phyloP scores from a whole-genome alignment of 1,140 invertebrate species.

The Panonychus citri region DNA sequence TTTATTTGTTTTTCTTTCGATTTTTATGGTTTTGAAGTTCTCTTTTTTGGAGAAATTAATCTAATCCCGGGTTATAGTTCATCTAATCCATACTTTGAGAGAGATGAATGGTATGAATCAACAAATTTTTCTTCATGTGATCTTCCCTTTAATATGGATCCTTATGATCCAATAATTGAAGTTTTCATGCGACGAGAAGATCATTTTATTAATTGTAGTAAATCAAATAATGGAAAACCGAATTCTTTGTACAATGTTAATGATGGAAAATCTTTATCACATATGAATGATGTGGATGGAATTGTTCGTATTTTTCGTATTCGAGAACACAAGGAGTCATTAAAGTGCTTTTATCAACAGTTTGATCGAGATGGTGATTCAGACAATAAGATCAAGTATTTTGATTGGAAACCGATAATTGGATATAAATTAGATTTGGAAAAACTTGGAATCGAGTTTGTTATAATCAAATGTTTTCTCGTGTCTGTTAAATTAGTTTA shows the following conservation, averaged over 20 bases:
- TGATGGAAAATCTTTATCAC: neutral
- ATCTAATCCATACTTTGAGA: too few species aligned
- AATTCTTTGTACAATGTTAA: neutral
- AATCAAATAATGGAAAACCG: too few species aligned
- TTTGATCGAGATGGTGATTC: neutral
- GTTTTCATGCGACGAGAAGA: neutral
- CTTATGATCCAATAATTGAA: neutral
- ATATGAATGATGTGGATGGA: neutral
- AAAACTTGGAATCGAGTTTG: neutral
- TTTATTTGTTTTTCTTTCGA: too few species aligned
- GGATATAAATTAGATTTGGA: neutral
- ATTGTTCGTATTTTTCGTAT: neutral
- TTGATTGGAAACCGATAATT: neutral
- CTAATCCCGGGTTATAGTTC: too few species aligned
- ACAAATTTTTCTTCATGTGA: too few species aligned
- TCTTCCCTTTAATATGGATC: neutral
- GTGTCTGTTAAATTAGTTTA: neutral
- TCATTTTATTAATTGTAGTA: neutral
- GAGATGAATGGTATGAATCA: too few species aligned
- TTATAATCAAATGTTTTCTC: neutral
- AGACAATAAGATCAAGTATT: neutral
- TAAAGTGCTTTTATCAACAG: neutral
- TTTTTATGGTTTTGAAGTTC: too few species aligned
- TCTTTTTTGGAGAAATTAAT: too few species aligned
- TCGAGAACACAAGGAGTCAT: neutral